Evolutionary conservation across 2,888 invertebrate genomes (phyloP).

Genomic region (Amiota mariae): DNA sequence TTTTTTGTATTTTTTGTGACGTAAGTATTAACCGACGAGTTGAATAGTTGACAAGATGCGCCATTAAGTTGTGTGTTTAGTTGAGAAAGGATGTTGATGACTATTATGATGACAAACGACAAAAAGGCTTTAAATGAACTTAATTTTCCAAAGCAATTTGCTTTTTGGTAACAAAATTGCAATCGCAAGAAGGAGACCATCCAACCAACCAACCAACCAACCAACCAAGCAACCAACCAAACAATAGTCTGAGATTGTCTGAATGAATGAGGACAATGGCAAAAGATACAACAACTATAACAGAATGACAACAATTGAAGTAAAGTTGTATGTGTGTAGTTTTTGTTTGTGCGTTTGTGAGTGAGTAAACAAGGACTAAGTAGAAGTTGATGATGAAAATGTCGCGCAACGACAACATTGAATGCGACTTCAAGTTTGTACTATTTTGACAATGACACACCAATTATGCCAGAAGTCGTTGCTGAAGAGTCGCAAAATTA

Average conservation of each 20-base stretch:
- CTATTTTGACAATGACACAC: slow-evolving; percentile 59
- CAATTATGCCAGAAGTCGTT: slow-evolving; percentile 58
- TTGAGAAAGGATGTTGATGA: not conserved
- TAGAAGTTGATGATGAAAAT: not conserved
- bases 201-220: not conserved
- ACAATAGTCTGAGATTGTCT: not conserved
- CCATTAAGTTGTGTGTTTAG: slow-evolving; percentile 24
- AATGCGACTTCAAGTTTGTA: slow-evolving; percentile 39
- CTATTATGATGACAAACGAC: slow-evolving; percentile 1
- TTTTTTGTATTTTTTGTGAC: not conserved
- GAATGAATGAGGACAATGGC: not conserved
- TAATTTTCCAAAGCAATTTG: slow-evolving; percentile 64
- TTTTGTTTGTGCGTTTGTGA: slow-evolving; percentile 2
- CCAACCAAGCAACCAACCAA: no score
- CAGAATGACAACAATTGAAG: not conserved
- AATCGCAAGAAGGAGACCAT: not conserved
- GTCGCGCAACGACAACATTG: slow-evolving; percentile 6
- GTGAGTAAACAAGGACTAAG: not conserved
- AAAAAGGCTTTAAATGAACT: slow-evolving; percentile 57
- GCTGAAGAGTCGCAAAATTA: not conserved
- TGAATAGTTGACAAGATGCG: slow-evolving; percentile 21
- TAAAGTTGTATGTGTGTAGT: not conserved
- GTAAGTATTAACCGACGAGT: slow-evolving; percentile 21
- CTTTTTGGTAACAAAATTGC: slow-evolving; percentile 64
- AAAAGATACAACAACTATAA: not conserved